These are phyloP conservation scores for Fragum sueziense DNA, from an alignment of 2,888 invertebrate genomes.

Conservation along the genomic window DNA sequence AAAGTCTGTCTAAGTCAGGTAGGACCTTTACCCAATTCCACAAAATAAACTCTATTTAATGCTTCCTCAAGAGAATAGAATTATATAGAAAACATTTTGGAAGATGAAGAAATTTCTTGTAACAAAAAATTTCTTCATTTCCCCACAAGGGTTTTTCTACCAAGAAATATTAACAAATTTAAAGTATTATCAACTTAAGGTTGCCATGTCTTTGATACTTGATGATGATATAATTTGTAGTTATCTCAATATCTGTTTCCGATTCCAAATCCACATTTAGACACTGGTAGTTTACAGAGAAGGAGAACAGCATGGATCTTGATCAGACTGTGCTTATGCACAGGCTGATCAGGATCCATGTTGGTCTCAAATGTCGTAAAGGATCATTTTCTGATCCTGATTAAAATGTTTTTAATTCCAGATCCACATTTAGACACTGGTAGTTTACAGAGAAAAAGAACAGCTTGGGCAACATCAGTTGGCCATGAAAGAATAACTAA, in stretches of 20 bases:
- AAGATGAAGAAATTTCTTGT: neutral
- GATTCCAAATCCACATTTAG: constrained; percentile 64
- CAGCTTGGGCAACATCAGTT: constrained; percentile 74
- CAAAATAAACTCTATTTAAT: neutral
- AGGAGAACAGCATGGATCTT: constrained; percentile 77
- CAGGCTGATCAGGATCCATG: too few relatives aligned
- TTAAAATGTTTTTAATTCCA: constrained; percentile 41
- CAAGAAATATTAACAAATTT: too few relatives aligned
- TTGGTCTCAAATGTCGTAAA: too few relatives aligned
- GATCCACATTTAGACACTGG: constrained; percentile 64
- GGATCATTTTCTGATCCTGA: too few relatives aligned
- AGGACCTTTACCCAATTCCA: neutral
- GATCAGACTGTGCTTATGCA: too few relatives aligned
- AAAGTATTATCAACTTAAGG: too few relatives aligned
- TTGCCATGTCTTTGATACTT: too few relatives aligned
- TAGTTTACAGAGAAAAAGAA: constrained; percentile 73
- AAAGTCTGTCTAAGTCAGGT: constrained; percentile 53
- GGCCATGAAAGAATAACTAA: constrained; percentile 72
- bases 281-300: constrained; percentile 70
- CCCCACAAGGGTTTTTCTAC: neutral
- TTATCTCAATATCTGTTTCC: too few relatives aligned
- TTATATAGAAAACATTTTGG: neutral
- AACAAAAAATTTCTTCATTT: neutral
- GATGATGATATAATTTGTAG: too few relatives aligned
- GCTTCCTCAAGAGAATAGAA: neutral